Conservation (phyloP, 2,888 invertebrate genomes). For the Cybosia mesomella region DNA sequence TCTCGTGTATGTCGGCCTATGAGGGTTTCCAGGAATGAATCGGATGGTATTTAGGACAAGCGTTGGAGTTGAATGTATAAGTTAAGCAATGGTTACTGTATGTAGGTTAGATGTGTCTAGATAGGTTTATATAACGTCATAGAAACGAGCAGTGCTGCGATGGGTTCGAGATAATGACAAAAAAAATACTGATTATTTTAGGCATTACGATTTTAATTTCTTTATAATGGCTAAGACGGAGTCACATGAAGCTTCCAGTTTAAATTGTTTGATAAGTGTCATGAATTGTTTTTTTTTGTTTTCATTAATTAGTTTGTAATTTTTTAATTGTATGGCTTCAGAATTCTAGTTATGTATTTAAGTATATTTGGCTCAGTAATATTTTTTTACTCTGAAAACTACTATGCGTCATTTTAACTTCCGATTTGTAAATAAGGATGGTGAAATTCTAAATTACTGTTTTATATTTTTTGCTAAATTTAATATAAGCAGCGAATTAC, state of each 20-base stretch:
- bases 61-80: constrained; percentile 57
- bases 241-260: constrained; percentile 82
- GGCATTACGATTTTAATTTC: constrained; percentile 67
- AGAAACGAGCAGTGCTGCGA: constrained; percentile 70
- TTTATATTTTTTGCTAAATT: constrained; percentile 51
- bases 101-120: constrained; percentile 73
- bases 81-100: constrained; percentile 69
- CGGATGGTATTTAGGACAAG: constrained; percentile 58
- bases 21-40: constrained; percentile 29
- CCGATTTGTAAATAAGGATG: constrained; percentile 71
- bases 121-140: constrained; percentile 81
- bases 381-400: constrained; percentile 55
- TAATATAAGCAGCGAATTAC: constrained; percentile 67
- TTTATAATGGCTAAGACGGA: constrained; percentile 68
- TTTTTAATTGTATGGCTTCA: constrained; percentile 77
- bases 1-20: constrained; percentile 33
- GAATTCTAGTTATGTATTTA: constrained; percentile 67
- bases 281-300: constrained; percentile 69
- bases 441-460: constrained; percentile 63
- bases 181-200: constrained; percentile 63
- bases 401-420: constrained; percentile 60
- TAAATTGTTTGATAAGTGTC: constrained; percentile 73
- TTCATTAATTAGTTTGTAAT: constrained; percentile 80
- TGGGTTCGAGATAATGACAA: constrained; percentile 56
- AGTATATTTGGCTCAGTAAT: constrained; percentile 64